Percentiles rank a stretch among this genome's conserved stretches.
phyloP scores from a whole-genome alignment of 1,140 invertebrate species.

The Helicoverpa zea region DNA sequence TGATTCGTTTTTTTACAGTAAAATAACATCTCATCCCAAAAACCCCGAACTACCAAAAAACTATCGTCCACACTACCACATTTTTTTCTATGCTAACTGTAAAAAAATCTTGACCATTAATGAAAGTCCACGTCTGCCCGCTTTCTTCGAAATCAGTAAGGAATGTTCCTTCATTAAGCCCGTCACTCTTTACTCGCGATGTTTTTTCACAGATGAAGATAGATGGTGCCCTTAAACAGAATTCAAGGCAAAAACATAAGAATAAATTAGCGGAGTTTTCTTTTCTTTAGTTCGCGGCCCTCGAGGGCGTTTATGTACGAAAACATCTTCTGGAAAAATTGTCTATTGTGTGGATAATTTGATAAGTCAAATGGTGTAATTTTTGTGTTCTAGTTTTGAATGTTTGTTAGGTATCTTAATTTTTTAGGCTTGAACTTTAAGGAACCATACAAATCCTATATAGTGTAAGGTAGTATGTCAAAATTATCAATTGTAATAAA shows the following conservation, averaged over 20 bases:
- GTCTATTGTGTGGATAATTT: constrained; percentile 1
- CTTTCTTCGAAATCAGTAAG: constrained; percentile 29
- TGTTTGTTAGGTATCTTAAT: no score
- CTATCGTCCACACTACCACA: no score
- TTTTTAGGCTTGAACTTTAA: no score
- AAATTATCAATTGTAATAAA: no score
- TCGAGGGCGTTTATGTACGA: background rate
- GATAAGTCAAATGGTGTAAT: background rate
- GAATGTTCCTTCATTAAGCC: constrained; percentile 45
- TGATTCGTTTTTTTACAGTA: no score
- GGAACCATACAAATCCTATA: no score
- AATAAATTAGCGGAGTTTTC: constrained; percentile 46
- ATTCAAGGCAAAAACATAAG: constrained; percentile 35
- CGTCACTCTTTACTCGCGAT: constrained; percentile 40
- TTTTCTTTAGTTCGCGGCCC: constrained; percentile 20
- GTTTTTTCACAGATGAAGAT: constrained; percentile 49
- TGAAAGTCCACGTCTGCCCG: background rate
- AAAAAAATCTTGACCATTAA: constrained; percentile 36
- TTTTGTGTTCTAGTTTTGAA: no score
- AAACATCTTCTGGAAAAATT: background rate
- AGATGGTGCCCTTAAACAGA: constrained; percentile 39
- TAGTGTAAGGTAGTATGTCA: no score
- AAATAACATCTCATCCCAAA: no score
- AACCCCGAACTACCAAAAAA: no score
- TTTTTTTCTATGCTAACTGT: no score